Conservation (phyloP, 2,888 invertebrate genomes). For the Tryphoninae sp. region DNA sequence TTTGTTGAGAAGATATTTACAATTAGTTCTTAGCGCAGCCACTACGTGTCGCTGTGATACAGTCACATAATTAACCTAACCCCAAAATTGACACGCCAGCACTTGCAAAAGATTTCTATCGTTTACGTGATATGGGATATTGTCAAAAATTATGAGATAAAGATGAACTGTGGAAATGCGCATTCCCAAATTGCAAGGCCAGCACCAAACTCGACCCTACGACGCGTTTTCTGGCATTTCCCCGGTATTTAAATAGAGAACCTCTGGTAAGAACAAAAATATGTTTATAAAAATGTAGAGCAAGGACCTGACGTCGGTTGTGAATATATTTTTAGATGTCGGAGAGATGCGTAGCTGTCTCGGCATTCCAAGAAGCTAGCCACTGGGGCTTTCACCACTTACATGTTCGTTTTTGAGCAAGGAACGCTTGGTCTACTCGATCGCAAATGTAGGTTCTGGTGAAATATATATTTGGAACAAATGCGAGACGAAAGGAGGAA, state of each 20-base stretch:
- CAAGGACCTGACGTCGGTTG: no score
- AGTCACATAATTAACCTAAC: no score
- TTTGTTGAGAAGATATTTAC: no score
- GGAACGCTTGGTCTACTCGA: not conserved
- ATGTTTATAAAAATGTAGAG: not conserved
- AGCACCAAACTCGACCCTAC: no score
- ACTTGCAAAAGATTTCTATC: no score
- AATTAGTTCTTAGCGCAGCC: no score
- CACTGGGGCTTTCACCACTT: not conserved
- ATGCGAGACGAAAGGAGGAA: not conserved
- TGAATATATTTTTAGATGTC: not conserved
- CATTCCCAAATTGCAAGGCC: no score
- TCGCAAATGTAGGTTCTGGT: not conserved
- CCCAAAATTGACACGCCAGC: no score
- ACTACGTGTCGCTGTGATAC: no score
- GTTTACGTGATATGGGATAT: no score
- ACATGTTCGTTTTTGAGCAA: not conserved
- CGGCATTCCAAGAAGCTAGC: conserved; percentile 1
- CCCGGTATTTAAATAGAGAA: not conserved
- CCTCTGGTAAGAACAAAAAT: not conserved
- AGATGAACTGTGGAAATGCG: no score
- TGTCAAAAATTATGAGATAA: no score
- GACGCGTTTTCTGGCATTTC: not conserved
- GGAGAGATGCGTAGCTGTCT: not conserved
- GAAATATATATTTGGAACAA: conserved; percentile 3